A percentile compares a stretch with the other conserved stretches of the same genome.
These are phyloP conservation scores for Yponomeuta cagnagella DNA, from an alignment of 2,888 invertebrate genomes.

Conservation along the genomic window DNA sequence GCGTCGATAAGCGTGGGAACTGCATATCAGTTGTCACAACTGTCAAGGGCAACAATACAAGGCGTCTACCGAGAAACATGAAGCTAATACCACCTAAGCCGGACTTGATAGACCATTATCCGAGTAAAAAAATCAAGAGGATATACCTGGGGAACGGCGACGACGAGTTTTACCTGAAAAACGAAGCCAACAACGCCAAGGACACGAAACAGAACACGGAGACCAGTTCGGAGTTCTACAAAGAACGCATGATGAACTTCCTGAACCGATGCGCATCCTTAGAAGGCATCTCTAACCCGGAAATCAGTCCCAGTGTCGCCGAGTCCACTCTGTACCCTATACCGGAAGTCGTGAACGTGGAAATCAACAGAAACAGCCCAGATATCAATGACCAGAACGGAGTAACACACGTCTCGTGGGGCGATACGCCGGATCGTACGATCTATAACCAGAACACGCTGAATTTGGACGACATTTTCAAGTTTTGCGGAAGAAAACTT, in stretches of 20 bases:
- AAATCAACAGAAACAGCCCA: constrained; percentile 24
- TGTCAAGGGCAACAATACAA: constrained; percentile 70
- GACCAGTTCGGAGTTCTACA: constrained; percentile 63
- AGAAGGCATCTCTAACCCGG: constrained; percentile 53
- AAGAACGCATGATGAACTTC: constrained; percentile 65
- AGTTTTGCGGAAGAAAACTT: constrained; percentile 38
- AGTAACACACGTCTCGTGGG: constrained; percentile 58
- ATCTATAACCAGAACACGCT: constrained; percentile 67
- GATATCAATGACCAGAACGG: constrained; percentile 24
- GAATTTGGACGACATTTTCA: constrained; percentile 62
- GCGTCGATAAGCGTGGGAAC: constrained; percentile 59
- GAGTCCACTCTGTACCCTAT: constrained; percentile 46
- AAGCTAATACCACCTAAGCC: constrained; percentile 64
- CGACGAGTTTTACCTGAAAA: constrained; percentile 59
- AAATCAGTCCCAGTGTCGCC: constrained; percentile 42
- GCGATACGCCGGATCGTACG: constrained; percentile 57
- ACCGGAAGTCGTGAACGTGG: constrained; percentile 38
- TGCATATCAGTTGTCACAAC: constrained; percentile 72
- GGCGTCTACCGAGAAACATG: constrained; percentile 52
- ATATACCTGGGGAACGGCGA: constrained; percentile 65
- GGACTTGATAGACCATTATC: constrained; percentile 72
- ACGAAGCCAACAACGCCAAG: constrained; percentile 61
- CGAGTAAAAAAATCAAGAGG: constrained; percentile 69
- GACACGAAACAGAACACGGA: constrained; percentile 57
- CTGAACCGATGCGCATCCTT: constrained; percentile 56